A percentile compares a stretch with the other conserved stretches of the same genome.
Conservation (phyloP, 1,140 invertebrate species). For the Portunus trituberculatus region DNA sequence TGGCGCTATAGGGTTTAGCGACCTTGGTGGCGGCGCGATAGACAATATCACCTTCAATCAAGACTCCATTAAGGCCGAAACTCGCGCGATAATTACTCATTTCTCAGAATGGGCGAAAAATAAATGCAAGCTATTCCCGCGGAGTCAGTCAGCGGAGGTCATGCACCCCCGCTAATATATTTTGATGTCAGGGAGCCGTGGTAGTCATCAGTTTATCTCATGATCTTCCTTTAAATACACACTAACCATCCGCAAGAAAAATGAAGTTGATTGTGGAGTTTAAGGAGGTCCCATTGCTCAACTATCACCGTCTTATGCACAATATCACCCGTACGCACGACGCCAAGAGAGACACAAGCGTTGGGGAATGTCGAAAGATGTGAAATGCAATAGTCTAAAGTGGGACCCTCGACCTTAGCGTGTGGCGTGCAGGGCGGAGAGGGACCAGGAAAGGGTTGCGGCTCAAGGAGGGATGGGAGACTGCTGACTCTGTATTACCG, state of each 20-base stretch:
- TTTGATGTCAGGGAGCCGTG: constrained; percentile 36
- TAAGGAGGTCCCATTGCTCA: constrained; percentile 48
- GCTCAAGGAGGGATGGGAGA: background rate
- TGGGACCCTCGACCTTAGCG: background rate
- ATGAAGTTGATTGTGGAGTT: constrained; percentile 42
- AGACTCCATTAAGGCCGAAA: background rate
- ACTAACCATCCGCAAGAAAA: constrained; percentile 14
- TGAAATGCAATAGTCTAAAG: background rate
- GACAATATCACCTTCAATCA: constrained; percentile 14
- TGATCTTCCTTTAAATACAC: constrained; percentile 48
- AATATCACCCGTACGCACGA: constrained; percentile 15
- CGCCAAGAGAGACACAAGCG: background rate
- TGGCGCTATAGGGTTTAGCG: background rate
- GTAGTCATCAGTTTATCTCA: constrained; percentile 44
- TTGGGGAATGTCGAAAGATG: background rate
- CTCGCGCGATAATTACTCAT: background rate
- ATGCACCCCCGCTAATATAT: constrained; percentile 29
- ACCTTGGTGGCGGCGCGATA: background rate
- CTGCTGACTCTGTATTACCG: background rate
- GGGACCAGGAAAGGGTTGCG: background rate
- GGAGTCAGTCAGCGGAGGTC: constrained; percentile 8
- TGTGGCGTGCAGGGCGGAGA: background rate
- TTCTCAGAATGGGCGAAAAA: background rate
- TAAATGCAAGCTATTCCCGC: background rate
- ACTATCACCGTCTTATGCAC: constrained; percentile 44